Evolutionary conservation across 2,888 invertebrate species (phyloP).

Genomic region (Hirtodrosophila histrioides): DNA sequence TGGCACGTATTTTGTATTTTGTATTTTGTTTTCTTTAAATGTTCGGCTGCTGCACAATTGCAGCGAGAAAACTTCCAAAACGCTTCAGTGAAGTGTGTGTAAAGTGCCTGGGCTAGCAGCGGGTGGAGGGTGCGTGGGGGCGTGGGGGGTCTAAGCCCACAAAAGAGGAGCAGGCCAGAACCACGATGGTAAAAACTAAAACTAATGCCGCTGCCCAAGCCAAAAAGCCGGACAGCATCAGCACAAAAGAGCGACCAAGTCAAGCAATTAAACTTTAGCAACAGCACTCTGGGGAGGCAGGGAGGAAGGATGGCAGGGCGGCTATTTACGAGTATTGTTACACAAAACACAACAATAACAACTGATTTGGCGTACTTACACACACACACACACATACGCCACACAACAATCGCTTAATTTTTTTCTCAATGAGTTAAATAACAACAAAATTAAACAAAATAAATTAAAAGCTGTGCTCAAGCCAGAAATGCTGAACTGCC

Average conservation of each 20-base stretch:
- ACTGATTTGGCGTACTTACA: conserved; percentile 47
- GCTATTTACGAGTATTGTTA: conserved; percentile 18
- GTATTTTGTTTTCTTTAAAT: conserved; percentile 41
- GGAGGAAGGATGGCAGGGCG: background rate
- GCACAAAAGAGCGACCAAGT: conserved; percentile 51
- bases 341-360: conserved; percentile 44
- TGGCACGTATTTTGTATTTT: conserved; percentile 35
- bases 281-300: conserved; percentile 12
- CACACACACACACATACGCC: conserved; percentile 16
- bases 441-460: no score
- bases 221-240: conserved; percentile 31
- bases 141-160: no score
- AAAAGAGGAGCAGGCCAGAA: no score
- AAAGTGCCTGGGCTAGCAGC: conserved; percentile 1
- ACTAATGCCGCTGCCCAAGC: conserved; percentile 10
- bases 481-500: background rate
- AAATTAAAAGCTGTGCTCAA: background rate
- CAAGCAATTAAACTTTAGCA: conserved; percentile 71
- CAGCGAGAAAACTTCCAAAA: conserved; percentile 30
- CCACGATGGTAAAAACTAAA: background rate
- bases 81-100: conserved; percentile 45
- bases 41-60: conserved; percentile 21
- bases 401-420: no score
- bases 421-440: conserved; percentile 12
- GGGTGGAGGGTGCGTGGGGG: no score